A percentile compares a stretch with the other conserved stretches of the same genome.
These are phyloP conservation scores for Trichonephila clavipes DNA, from an alignment of 1,140 invertebrate species.

Conservation along the genomic window DNA sequence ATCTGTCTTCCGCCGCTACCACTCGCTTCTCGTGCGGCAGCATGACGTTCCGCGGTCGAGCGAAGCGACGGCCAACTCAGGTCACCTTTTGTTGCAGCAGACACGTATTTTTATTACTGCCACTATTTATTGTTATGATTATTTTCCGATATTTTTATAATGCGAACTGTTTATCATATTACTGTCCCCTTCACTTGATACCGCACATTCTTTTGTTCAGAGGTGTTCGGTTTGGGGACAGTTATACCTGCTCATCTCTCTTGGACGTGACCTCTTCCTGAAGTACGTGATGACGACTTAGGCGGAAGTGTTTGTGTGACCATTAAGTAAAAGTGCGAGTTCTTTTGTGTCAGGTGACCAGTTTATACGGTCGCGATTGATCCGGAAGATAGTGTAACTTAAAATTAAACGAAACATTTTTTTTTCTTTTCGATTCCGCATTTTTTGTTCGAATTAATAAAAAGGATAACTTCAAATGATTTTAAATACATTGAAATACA, in stretches of 20 bases:
- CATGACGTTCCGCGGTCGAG: constrained; percentile 36
- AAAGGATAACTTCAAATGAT: too few species aligned
- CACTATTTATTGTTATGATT: not conserved
- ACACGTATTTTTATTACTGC: constrained; percentile 5
- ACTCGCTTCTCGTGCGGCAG: not conserved
- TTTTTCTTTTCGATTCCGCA: not conserved
- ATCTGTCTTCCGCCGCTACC: not conserved
- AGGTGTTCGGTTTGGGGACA: too few species aligned
- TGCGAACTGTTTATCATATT: not conserved
- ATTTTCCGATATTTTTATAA: not conserved
- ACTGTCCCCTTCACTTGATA: not conserved
- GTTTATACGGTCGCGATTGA: not conserved
- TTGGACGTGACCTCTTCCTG: not conserved
- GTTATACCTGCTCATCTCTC: too few species aligned
- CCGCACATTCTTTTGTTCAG: not conserved
- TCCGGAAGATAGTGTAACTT: not conserved
- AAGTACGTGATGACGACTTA: constrained; percentile 10
- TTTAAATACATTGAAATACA: too few species aligned
- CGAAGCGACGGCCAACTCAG: constrained; percentile 50
- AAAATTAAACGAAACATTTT: not conserved
- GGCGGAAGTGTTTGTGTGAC: constrained; percentile 8
- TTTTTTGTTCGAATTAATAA: not conserved
- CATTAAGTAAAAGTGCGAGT: constrained; percentile 35
- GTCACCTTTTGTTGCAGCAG: constrained; percentile 44
- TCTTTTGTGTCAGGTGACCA: constrained; percentile 5